phyloP scores from a whole-genome alignment of 2,888 invertebrate genomes.

The Labia minor region DNA sequence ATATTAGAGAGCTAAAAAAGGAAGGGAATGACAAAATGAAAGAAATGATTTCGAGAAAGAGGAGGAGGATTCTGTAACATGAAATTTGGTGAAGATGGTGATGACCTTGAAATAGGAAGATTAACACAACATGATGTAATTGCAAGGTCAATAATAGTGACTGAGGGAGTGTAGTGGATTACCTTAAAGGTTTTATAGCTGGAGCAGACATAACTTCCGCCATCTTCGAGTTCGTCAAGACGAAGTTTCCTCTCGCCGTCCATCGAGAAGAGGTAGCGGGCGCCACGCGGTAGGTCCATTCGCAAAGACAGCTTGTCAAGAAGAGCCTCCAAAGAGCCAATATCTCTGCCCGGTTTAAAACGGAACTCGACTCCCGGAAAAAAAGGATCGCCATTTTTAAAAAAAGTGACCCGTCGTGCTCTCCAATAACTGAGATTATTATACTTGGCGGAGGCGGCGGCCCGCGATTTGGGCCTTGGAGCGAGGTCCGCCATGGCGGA shows the following conservation, averaged over 20 bases:
- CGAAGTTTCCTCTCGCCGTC: conserved; percentile 77
- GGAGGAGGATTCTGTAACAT: no score
- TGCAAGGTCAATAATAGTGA: no score
- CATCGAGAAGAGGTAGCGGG: conserved; percentile 83
- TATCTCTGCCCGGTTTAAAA: conserved; percentile 79
- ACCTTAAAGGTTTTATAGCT: conserved; percentile 87
- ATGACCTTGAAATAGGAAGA: neutral
- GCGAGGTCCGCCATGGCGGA: conserved; percentile 44
- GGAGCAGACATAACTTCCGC: conserved; percentile 86
- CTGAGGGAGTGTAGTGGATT: conserved; percentile 22
- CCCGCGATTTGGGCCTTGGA: conserved; percentile 46
- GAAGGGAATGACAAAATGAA: no score
- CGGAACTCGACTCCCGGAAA: conserved; percentile 80
- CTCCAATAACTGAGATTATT: conserved; percentile 79
- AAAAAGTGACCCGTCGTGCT: conserved; percentile 76
- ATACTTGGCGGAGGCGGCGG: conserved; percentile 44
- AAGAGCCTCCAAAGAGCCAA: conserved; percentile 72
- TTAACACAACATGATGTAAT: neutral
- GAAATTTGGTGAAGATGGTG: no score
- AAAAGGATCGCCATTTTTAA: conserved; percentile 87
- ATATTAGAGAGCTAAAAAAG: no score
- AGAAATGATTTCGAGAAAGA: no score
- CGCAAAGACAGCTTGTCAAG: conserved; percentile 78
- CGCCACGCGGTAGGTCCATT: conserved; percentile 77
- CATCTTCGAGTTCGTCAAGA: conserved; percentile 77